Evolutionary conservation across 2,113 vertebrate genomes (phyloP), one percentile per base, ranked within the genome.

Genomic region (Calyptommatus sinebrachiatus): DNA sequence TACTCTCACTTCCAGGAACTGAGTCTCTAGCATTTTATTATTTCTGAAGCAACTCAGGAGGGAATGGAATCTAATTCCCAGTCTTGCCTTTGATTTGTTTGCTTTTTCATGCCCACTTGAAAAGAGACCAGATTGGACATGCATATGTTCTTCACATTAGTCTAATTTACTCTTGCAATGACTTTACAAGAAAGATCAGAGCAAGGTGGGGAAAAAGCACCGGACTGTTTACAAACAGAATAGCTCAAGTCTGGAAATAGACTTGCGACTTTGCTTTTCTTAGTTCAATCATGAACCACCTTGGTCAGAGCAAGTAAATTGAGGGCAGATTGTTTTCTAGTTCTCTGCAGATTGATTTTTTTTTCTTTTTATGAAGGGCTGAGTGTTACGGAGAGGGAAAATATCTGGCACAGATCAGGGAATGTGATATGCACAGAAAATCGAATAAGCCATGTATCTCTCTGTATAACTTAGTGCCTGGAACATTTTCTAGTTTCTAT

Each of bases 231-330:
- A 86, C 62, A 80, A 90, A 87, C 4, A 71, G 28, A 46, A 10
- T 2, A 80, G 1, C 50, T 83, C 67, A 76, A 26, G 1, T 46
- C 16, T 88, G 9, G 31, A 22, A 3, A 0, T 12, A 79, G 3
- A 78, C 14, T 7, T 10, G 0, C 63, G 31, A 72, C 62, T 8
- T 4, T 63, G 8, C 11, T 81, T 84, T 82, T 46, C 31, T 84
- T 84, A 21, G 6, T 72, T 81, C 80, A 84, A 2, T 68, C 61
- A 73, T 88, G 28, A 88, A 2, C 2, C 16, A 84, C 18, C n/a
- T 75, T 85, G 45, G 22, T 77, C n/a, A 86, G 73, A 84, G 10
- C 62, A 82, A 85, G 14, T 35, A 88, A 91, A 84, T 9, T 4
- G 50, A 90, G 45, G n/a, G 28, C 83, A 83, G 28, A 20, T 28